A percentile compares a stretch with the other conserved stretches of the same genome.
These are phyloP conservation scores for Euwallacea fornicatus DNA, from an alignment of 1,140 invertebrate genomes.

Conservation along the genomic window DNA sequence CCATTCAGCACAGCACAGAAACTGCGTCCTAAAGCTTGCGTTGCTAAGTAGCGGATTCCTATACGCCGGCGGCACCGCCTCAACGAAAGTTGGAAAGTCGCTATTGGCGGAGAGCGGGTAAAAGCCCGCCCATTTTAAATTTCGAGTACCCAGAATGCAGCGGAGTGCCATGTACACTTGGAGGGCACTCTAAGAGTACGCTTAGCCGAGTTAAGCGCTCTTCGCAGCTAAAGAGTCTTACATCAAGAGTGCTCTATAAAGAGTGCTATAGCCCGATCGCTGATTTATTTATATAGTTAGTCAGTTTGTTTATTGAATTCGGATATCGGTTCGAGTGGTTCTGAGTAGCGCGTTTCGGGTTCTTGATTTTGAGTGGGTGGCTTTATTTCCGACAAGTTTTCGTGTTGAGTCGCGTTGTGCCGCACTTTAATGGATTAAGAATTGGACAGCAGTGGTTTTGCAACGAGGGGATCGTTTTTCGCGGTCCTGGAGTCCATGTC, in stretches of 20 bases:
- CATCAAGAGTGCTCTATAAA: conserved; percentile 54
- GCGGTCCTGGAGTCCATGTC: conserved; percentile 53
- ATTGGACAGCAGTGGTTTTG: conserved; percentile 16
- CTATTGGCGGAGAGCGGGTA: conserved; percentile 38
- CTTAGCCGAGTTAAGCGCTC: conserved; percentile 56
- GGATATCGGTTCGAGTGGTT: conserved; percentile 52
- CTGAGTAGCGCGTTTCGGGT: conserved; percentile 37
- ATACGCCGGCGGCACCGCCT: conserved; percentile 13
- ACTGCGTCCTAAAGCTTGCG: conserved; percentile 12
- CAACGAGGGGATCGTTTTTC: conserved; percentile 31
- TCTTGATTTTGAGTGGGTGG: conserved; percentile 41
- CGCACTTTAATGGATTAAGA: conserved; percentile 37
- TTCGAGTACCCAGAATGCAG: conserved; percentile 52
- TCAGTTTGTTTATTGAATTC: conserved; percentile 57
- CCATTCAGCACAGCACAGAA: not conserved
- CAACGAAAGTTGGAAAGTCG: conserved; percentile 12
- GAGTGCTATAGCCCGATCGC: conserved; percentile 56
- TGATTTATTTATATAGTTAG: conserved; percentile 57
- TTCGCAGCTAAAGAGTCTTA: conserved; percentile 56
- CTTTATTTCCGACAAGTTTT: conserved; percentile 29
- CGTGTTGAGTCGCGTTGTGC: conserved; percentile 27
- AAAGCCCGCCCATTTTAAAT: conserved; percentile 42
- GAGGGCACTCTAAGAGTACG: conserved; percentile 55
- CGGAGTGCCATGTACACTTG: conserved; percentile 55
- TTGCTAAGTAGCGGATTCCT: not conserved